Percentiles rank a stretch among this genome's conserved stretches.
These are phyloP conservation scores for Caradrina kadenii DNA, from an alignment of 2,888 invertebrate species.

Conservation along the genomic window DNA sequence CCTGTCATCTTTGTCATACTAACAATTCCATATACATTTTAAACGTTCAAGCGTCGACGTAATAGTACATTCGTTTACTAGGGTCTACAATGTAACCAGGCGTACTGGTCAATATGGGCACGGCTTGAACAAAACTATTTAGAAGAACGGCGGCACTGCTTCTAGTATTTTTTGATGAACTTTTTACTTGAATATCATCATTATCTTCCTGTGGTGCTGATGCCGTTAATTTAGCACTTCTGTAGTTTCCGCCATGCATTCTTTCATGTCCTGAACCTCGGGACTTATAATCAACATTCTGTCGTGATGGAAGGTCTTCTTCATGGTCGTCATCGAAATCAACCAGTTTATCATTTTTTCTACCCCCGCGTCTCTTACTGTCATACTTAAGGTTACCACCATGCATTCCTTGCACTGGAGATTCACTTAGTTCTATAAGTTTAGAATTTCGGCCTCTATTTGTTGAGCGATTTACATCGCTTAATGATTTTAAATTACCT, in stretches of 20 bases:
- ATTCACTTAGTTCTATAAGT: slow-evolving; percentile 71
- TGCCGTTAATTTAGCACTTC: slow-evolving; percentile 76
- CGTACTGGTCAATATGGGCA: slow-evolving; percentile 81
- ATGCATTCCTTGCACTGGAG: slow-evolving; percentile 67
- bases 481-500: slow-evolving; percentile 71
- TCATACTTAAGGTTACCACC: slow-evolving; percentile 77
- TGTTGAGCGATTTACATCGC: slow-evolving; percentile 64
- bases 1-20: slow-evolving; percentile 16
- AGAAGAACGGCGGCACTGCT: slow-evolving; percentile 79
- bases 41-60: slow-evolving; percentile 77
- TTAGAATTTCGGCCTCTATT: slow-evolving; percentile 71
- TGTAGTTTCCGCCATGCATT: slow-evolving; percentile 87
- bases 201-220: slow-evolving; percentile 54
- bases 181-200: slow-evolving; percentile 59
- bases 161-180: slow-evolving; percentile 65
- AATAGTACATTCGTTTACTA: slow-evolving; percentile 88
- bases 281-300: slow-evolving; percentile 70
- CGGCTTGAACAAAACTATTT: slow-evolving; percentile 82
- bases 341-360: slow-evolving; percentile 75
- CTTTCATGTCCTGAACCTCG: slow-evolving; percentile 69
- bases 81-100: slow-evolving; percentile 86
- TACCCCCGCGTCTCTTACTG: slow-evolving; percentile 59
- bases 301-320: slow-evolving; percentile 62
- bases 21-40: slow-evolving; percentile 3
- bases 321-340: slow-evolving; percentile 76